Percentiles rank a stretch among this genome's conserved stretches.
Conservation (phyloP, 2,888 invertebrate species). For the Caenorhabditis doughertyi region DNA sequence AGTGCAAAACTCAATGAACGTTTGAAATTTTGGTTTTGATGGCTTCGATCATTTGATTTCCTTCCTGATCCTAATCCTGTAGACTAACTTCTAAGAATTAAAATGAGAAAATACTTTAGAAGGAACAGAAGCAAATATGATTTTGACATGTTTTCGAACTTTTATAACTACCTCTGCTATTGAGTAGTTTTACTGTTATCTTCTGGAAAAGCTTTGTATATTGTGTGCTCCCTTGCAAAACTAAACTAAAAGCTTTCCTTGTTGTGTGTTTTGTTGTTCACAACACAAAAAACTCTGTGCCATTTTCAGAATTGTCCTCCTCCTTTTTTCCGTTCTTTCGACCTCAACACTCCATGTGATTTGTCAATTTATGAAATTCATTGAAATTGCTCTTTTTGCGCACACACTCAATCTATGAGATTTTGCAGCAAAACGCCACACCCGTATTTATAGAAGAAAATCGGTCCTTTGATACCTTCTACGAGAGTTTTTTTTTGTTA, state of each 20-base stretch:
- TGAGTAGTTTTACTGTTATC: no score
- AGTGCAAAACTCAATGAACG: background rate
- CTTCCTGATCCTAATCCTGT: background rate
- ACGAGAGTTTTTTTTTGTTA: background rate
- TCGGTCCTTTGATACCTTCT: slow-evolving; percentile 22
- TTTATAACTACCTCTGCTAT: no score
- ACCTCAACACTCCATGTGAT: slow-evolving; percentile 19
- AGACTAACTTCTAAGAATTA: background rate
- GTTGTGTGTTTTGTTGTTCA: slow-evolving; percentile 28
- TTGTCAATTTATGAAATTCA: slow-evolving; percentile 58
- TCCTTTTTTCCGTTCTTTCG: slow-evolving; percentile 1
- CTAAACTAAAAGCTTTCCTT: background rate
- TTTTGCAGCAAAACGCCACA: slow-evolving; percentile 4
- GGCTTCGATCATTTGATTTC: background rate
- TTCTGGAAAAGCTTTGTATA: no score
- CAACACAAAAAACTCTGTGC: background rate
- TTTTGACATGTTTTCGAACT: background rate
- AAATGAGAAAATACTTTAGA: background rate
- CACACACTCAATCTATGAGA: slow-evolving; percentile 12
- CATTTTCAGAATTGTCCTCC: slow-evolving; percentile 22
- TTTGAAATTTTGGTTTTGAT: background rate
- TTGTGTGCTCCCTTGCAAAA: background rate
- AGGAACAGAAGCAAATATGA: background rate
- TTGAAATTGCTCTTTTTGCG: slow-evolving; percentile 38
- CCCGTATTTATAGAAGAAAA: slow-evolving; percentile 17